Evolutionary conservation across 2,797 vertebrate genomes (phyloP).

Genomic region (Cyclura pinguis): DNA sequence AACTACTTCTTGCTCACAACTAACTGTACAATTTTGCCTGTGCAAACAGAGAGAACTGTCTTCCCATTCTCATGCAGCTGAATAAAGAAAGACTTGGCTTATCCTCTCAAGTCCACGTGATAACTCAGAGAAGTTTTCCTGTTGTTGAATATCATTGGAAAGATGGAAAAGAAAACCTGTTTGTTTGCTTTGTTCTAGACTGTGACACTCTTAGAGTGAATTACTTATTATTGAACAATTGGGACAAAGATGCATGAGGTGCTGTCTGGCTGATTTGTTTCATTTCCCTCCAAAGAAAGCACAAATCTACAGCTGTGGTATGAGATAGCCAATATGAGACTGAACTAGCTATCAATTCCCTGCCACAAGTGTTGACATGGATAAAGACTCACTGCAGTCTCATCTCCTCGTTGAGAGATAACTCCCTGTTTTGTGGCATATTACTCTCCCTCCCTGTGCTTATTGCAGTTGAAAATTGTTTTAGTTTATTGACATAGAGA

Average conservation of each 20-base stretch:
- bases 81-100: neutral
- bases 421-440: neutral
- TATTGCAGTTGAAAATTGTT: neutral
- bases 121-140: too few species aligned
- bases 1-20: neutral
- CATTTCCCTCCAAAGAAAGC: conserved; percentile 38
- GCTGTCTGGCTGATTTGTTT: conserved; percentile 42
- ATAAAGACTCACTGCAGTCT: conserved; percentile 7
- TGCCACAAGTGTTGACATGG: conserved; percentile 15
- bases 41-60: too few species aligned
- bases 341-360: conserved; percentile 24
- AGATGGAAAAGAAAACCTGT: neutral
- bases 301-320: conserved; percentile 1
- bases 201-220: conserved; percentile 24
- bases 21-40: neutral
- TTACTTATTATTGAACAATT: conserved; percentile 20
- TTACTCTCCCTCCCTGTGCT: neutral
- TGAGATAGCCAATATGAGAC: neutral
- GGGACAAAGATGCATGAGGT: conserved; percentile 8
- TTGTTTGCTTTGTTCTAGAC: conserved; percentile 3
- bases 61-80: neutral
- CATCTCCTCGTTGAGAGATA: conserved; percentile 11
- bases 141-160: neutral
- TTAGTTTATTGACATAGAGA: neutral
- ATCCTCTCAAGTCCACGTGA: neutral